Evolutionary conservation across 1,140 invertebrate genomes (phyloP).

Genomic region (Nasonia vitripennis): DNA sequence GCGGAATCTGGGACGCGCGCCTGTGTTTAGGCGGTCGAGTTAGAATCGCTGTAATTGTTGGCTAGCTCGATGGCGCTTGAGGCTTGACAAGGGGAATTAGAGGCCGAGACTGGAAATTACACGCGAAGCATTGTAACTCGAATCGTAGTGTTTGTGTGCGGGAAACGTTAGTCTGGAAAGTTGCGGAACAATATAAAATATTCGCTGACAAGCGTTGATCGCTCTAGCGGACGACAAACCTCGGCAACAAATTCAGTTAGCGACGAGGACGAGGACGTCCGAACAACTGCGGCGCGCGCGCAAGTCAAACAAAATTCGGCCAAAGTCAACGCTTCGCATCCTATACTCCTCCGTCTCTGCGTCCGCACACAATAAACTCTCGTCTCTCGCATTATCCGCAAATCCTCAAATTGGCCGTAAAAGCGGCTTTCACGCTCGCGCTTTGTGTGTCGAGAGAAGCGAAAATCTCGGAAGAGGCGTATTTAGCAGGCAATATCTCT

Average conservation of each 20-base stretch:
- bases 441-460: background rate
- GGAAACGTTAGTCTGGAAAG: too few relatives aligned
- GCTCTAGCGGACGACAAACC: background rate
- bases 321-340: slow-evolving; percentile 10
- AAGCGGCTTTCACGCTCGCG: slow-evolving; percentile 44
- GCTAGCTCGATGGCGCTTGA: background rate
- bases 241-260: background rate
- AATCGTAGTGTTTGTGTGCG: too few relatives aligned
- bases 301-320: background rate
- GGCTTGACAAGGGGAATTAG: background rate
- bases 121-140: background rate
- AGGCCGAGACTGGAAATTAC: background rate
- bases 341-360: background rate
- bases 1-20: too few relatives aligned
- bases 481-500: slow-evolving; percentile 1
- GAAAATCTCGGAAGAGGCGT: background rate
- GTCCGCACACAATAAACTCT: slow-evolving; percentile 2
- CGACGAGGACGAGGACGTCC: background rate
- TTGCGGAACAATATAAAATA: too few relatives aligned
- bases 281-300: background rate
- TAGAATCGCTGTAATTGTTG: background rate
- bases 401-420: slow-evolving; percentile 49
- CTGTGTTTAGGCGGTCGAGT: background rate
- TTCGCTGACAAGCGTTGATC: too few relatives aligned
- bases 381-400: slow-evolving; percentile 14